Conservation (phyloP, 2,888 invertebrate species). For the Chalcis sispes region DNA sequence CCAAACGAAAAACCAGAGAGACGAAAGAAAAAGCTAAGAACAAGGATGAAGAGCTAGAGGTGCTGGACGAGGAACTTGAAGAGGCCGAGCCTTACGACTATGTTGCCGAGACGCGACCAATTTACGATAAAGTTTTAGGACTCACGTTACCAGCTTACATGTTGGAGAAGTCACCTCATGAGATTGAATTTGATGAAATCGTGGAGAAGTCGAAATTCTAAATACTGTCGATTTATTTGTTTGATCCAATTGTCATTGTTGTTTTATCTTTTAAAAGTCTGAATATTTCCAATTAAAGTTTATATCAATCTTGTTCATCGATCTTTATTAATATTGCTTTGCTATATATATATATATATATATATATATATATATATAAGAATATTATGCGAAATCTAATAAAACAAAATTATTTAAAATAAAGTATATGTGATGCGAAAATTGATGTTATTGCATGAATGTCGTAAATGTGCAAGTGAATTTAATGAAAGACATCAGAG, state of each 20-base stretch:
- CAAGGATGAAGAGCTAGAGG: conserved; percentile 64
- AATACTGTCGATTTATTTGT: neutral
- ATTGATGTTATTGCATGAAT: neutral
- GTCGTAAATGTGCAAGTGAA: neutral
- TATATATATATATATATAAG: neutral
- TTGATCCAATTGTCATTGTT: neutral
- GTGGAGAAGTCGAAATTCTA: conserved; percentile 61
- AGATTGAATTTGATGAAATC: conserved; percentile 81
- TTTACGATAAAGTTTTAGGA: conserved; percentile 81
- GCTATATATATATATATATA: neutral
- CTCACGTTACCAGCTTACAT: conserved; percentile 83
- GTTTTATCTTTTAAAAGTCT: neutral
- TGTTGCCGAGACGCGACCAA: conserved; percentile 82
- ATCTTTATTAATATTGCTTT: conserved; percentile 11
- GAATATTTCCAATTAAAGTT: neutral
- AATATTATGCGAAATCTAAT: neutral
- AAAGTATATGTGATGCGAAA: neutral
- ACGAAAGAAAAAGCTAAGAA: conserved; percentile 60
- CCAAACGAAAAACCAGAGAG: conserved; percentile 58
- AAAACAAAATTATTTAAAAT: neutral
- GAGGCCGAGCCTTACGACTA: conserved; percentile 67
- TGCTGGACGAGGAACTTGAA: conserved; percentile 58
- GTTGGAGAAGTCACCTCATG: conserved; percentile 83
- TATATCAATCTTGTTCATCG: too few species aligned
- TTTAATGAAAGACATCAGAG: too few species aligned